A percentile compares a stretch with the other conserved stretches of the same genome.
Evolutionary conservation across 1,140 invertebrate species (phyloP).

Genomic region (Acromyrmex heyeri): DNA sequence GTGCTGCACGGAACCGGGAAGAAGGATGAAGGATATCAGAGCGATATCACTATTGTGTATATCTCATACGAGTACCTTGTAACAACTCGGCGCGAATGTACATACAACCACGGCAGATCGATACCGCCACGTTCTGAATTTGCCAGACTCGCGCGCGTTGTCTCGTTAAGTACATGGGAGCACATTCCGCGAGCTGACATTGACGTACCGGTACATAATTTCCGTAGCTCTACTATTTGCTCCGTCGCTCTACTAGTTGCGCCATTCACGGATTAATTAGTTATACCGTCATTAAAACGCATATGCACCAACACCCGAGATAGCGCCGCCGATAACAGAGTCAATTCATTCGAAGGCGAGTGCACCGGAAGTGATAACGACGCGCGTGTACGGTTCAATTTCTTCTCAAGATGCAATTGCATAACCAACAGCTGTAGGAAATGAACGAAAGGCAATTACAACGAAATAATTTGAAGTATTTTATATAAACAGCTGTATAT

Average conservation of each 20-base stretch:
- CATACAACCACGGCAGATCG: slow-evolving; percentile 58
- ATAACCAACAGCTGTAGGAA: slow-evolving; percentile 26
- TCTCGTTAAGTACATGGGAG: slow-evolving; percentile 62
- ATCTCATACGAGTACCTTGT: slow-evolving; percentile 53
- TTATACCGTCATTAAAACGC: slow-evolving; percentile 59
- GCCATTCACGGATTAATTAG: slow-evolving; percentile 57
- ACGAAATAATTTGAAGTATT: neutral
- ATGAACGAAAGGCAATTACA: neutral
- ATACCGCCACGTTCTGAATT: slow-evolving; percentile 31
- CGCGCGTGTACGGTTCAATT: neutral
- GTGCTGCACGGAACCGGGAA: slow-evolving; percentile 56
- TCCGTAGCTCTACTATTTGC: slow-evolving; percentile 58
- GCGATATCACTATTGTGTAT: slow-evolving; percentile 65
- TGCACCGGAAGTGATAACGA: neutral
- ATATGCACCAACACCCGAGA: slow-evolving; percentile 21
- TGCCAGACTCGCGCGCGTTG: slow-evolving; percentile 3
- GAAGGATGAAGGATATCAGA: slow-evolving; percentile 66
- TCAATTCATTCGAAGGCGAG: slow-evolving; percentile 12
- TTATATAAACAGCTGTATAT: neutral
- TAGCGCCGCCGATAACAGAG: slow-evolving; percentile 39
- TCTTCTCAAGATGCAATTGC: neutral
- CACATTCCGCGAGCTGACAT: slow-evolving; percentile 54
- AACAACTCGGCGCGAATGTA: slow-evolving; percentile 4
- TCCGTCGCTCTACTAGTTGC: slow-evolving; percentile 47
- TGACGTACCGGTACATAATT: slow-evolving; percentile 62